Conservation (phyloP, 1,140 invertebrate genomes). For the Lepidurus couesii region DNA sequence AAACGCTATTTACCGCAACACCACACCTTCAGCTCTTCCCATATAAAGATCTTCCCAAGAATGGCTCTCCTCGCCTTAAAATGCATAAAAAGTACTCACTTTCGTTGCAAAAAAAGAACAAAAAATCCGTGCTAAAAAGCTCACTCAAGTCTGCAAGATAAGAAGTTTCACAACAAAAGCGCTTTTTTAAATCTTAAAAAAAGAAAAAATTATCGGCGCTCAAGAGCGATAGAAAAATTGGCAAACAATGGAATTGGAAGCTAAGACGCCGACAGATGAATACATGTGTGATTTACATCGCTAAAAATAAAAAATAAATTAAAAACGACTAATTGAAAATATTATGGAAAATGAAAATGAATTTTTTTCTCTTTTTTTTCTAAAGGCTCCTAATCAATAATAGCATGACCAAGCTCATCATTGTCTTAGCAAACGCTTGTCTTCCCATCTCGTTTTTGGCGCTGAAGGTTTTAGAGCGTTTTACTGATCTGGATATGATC, state of each 20-base stretch:
- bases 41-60: too few relatives aligned
- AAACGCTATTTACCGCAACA: too few relatives aligned
- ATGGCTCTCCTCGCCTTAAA: too few relatives aligned
- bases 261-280: neutral
- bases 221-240: neutral
- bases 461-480: neutral
- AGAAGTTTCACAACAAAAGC: too few relatives aligned
- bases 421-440: neutral
- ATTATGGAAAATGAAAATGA: neutral
- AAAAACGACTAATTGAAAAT: neutral
- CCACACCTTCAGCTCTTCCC: too few relatives aligned
- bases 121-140: too few relatives aligned
- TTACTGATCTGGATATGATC: neutral
- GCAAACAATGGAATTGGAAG: neutral
- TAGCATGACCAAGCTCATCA: slow-evolving; percentile 15
- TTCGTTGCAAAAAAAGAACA: too few relatives aligned
- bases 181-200: too few relatives aligned
- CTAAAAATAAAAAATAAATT: neutral
- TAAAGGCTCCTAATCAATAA: neutral
- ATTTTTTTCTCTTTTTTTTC: too few relatives aligned
- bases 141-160: too few relatives aligned
- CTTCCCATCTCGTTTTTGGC: neutral
- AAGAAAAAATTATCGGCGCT: neutral
- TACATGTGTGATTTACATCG: neutral
- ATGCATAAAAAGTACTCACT: too few relatives aligned